Evolutionary conservation across 2,113 vertebrate species (phyloP).

Genomic region (Pelmatolapia mariae): DNA sequence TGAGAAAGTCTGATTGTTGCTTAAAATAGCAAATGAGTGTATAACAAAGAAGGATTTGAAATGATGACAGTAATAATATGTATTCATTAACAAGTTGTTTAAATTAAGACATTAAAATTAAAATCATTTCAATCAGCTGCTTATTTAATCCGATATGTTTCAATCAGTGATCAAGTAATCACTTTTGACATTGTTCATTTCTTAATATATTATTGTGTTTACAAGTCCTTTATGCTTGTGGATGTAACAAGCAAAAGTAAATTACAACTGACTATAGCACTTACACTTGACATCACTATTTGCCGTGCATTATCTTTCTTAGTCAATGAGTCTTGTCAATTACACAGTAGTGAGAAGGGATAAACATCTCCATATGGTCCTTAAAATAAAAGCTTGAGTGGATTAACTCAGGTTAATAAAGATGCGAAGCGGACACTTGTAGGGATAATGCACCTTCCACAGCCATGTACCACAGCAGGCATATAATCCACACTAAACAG

Average conservation of each 20-base stretch:
- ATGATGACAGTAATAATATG: background rate
- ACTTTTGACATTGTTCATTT: background rate
- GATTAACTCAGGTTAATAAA: conserved; percentile 30
- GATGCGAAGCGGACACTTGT: conserved; percentile 1
- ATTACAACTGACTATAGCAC: background rate
- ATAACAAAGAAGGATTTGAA: background rate
- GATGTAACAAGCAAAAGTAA: background rate
- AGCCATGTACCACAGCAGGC: background rate
- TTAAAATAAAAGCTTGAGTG: background rate
- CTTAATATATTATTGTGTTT: background rate
- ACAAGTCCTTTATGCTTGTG: background rate
- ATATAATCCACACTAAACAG: background rate
- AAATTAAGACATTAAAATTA: background rate
- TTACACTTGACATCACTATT: background rate
- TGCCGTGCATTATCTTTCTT: background rate
- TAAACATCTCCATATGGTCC: conserved; percentile 13
- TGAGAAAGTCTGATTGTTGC: background rate
- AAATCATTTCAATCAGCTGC: background rate
- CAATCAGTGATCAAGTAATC: background rate
- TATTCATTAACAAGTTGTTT: background rate
- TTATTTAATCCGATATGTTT: background rate
- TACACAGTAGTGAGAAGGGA: background rate
- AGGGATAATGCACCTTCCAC: background rate
- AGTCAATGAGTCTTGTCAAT: background rate
- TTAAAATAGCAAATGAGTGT: background rate